phyloP scores from a whole-genome alignment of 2,888 invertebrate genomes.

The Petrolisthes cinctipes region DNA sequence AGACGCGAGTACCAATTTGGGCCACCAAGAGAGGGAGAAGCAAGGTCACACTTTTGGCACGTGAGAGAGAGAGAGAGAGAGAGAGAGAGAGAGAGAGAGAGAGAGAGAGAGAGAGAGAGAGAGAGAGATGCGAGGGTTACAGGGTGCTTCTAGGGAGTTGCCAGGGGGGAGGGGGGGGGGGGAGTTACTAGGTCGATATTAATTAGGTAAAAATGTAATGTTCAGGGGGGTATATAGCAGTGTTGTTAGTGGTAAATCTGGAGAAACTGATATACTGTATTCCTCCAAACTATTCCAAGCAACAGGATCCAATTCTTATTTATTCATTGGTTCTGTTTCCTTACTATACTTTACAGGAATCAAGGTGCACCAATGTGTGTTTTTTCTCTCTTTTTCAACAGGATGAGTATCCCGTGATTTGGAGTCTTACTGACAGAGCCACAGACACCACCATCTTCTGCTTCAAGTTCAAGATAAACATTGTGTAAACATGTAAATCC shows the following conservation, averaged over 20 bases:
- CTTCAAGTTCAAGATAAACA: conserved; percentile 62
- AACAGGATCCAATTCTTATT: no score
- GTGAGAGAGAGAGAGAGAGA: conserved; percentile 13
- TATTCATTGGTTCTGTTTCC: no score
- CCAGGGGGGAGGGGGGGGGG: neutral
- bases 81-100: neutral
- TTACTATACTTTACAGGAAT: no score
- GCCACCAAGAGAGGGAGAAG: neutral
- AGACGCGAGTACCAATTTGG: neutral
- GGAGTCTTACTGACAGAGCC: conserved; percentile 47
- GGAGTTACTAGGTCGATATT: neutral
- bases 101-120: conserved; percentile 11
- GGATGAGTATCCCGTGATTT: conserved; percentile 61
- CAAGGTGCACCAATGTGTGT: no score
- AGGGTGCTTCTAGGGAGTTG: neutral
- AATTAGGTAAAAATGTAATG: neutral
- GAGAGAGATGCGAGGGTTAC: neutral
- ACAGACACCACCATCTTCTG: conserved; percentile 47
- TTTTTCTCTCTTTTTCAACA: neutral
- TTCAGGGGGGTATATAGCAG: neutral
- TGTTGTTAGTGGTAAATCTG: no score
- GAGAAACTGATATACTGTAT: no score
- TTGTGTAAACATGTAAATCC: conserved; percentile 24
- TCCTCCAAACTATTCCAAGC: no score
- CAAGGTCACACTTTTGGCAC: no score